Evolutionary conservation across 2,113 vertebrate genomes (phyloP).

Genomic region (Motacilla tschutschensis): DNA sequence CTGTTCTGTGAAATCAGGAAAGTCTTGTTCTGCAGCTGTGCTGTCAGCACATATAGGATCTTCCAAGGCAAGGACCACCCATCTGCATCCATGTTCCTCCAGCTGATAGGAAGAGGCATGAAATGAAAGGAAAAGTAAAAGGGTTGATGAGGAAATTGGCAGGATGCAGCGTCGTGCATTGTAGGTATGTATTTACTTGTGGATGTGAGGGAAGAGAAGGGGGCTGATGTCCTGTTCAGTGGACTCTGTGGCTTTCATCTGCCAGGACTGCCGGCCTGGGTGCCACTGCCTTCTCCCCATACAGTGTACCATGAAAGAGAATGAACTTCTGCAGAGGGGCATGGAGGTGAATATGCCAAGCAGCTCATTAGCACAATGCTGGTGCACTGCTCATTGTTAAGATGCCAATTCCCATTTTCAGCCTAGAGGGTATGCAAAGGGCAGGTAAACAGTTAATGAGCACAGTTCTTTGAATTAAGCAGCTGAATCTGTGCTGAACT

Average conservation of each 20-base stretch:
- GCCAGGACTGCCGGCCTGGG: neutral
- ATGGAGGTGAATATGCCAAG: neutral
- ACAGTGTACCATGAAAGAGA: neutral
- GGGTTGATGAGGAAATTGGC: neutral
- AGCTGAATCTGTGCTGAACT: slow-evolving; percentile 10
- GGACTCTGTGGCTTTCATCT: neutral
- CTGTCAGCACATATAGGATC: neutral
- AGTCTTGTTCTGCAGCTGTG: neutral
- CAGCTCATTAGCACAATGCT: neutral
- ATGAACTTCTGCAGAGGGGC: neutral
- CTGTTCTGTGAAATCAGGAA: neutral
- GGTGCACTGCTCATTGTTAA: neutral
- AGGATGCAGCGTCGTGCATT: neutral
- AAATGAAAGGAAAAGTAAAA: neutral
- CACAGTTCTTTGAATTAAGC: neutral
- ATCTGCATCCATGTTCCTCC: neutral
- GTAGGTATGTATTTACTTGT: neutral
- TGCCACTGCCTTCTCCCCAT: neutral
- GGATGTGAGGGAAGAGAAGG: neutral
- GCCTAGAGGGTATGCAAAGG: slow-evolving; percentile 1
- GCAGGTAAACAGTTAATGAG: slow-evolving; percentile 50
- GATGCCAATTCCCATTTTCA: neutral
- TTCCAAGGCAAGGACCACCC: neutral
- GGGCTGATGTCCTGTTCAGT: neutral
- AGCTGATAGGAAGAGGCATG: accelerated